Evolutionary conservation across 1,140 invertebrate genomes (phyloP).

Genomic region (Dysdera silvatica): DNA sequence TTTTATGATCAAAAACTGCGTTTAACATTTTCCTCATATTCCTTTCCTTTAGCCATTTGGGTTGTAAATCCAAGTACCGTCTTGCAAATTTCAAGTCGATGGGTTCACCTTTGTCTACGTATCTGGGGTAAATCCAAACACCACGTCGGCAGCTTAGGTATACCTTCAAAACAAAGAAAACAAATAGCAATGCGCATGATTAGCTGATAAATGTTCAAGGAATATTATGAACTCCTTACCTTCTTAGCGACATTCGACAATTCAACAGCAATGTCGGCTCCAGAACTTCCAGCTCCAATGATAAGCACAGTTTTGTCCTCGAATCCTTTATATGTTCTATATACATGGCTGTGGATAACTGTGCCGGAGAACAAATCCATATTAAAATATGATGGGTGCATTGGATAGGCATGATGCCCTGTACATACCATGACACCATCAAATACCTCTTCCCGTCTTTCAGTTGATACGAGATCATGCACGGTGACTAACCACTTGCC

Average conservation of each 20-base stretch:
- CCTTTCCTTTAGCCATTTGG: constrained; percentile 3
- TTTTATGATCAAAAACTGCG: constrained; percentile 46
- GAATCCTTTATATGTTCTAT: constrained; percentile 37
- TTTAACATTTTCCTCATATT: constrained; percentile 25
- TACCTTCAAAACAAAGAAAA: constrained; percentile 36
- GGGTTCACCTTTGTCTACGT: constrained; percentile 41
- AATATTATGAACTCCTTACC: constrained; percentile 34
- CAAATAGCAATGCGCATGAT: constrained; percentile 31
- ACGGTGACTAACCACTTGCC: constrained; percentile 44
- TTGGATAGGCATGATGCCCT: constrained; percentile 34
- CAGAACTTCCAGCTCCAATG: constrained; percentile 52
- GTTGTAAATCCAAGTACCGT: neutral
- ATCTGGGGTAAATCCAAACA: constrained; percentile 45
- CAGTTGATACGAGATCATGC: constrained; percentile 17
- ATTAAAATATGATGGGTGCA: constrained; percentile 21
- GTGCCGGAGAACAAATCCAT: constrained; percentile 45
- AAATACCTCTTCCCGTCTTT: constrained; percentile 37
- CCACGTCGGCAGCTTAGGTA: constrained; percentile 48
- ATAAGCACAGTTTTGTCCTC: constrained; percentile 45
- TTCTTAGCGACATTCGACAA: constrained; percentile 43
- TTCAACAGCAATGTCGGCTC: constrained; percentile 50
- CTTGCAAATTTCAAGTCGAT: constrained; percentile 32
- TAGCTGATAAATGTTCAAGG: neutral
- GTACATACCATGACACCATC: constrained; percentile 45
- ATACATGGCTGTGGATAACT: constrained; percentile 45